Evolutionary conservation across 23 tunicate species (phyloP).

Genomic region (Styela clava): DNA sequence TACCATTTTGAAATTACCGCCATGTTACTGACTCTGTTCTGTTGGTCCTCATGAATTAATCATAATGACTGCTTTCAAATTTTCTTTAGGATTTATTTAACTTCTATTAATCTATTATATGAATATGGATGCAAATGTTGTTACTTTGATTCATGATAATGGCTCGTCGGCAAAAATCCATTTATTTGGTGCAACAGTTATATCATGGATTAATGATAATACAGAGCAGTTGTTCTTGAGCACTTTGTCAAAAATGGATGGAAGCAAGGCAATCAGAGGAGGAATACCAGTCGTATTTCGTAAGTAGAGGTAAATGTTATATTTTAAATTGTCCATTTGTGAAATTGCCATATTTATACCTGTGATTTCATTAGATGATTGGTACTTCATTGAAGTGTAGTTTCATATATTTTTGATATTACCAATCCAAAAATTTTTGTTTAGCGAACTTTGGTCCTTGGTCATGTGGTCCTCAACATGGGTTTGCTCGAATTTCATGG

Average conservation of each 20-base stretch:
- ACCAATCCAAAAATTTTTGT: no score
- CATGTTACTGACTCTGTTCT: no score
- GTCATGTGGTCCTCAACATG: constrained; percentile 93
- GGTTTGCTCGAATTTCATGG: constrained; percentile 90
- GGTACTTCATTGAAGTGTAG: background rate
- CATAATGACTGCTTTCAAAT: no score
- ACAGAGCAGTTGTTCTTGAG: constrained; percentile 78
- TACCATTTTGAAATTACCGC: no score
- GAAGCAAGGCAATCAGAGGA: constrained; percentile 89
- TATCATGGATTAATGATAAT: constrained; percentile 73
- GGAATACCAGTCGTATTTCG: constrained; percentile 99
- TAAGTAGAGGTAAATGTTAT: constrained; percentile 32
- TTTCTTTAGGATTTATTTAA: background rate
- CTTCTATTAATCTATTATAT: background rate
- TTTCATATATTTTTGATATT: background rate
- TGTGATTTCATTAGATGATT: background rate
- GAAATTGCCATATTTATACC: no score
- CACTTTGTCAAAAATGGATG: constrained; percentile 81
- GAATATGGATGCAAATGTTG: constrained; percentile 2
- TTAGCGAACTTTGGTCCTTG: constrained; percentile 98
- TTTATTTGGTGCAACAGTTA: constrained; percentile 92
- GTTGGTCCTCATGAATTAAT: no score
- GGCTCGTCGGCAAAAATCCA: constrained; percentile 52
- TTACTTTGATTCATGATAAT: background rate
- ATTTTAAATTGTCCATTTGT: background rate